A percentile compares a stretch with the other conserved stretches of the same genome.
Evolutionary conservation across 2,113 vertebrate species (phyloP).

Genomic region (Eretmochelys imbricata): DNA sequence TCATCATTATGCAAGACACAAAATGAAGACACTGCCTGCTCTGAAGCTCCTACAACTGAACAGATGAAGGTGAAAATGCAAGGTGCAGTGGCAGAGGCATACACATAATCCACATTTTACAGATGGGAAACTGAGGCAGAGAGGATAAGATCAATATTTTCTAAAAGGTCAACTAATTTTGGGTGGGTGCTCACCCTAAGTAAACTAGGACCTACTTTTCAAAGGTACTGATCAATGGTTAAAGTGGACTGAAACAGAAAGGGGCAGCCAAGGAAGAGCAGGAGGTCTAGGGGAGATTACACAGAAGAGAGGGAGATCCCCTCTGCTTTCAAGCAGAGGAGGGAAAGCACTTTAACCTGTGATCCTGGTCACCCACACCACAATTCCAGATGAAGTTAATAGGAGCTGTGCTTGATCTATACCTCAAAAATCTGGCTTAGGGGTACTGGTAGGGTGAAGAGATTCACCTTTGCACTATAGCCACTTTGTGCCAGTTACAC

Average conservation of each 20-base stretch:
- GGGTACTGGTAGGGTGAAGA: background rate
- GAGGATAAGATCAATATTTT: background rate
- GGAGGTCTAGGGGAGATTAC: background rate
- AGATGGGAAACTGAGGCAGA: background rate
- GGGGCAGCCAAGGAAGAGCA: background rate
- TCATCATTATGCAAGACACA: background rate
- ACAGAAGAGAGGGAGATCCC: background rate
- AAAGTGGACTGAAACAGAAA: background rate
- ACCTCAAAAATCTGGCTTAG: background rate
- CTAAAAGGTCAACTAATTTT: background rate
- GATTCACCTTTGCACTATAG: background rate
- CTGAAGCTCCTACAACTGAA: background rate
- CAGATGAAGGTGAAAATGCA: background rate
- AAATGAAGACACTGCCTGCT: background rate
- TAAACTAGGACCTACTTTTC: background rate
- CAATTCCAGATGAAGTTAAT: background rate
- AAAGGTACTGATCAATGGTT: background rate
- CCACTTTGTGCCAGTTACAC: background rate
- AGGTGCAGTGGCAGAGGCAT: background rate
- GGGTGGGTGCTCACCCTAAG: background rate
- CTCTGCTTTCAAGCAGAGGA: background rate
- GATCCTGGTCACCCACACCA: background rate
- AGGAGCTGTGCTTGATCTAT: background rate
- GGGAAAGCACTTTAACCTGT: background rate
- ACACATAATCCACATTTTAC: background rate